Base-by-base conservation (phyloP, 2,888 invertebrate genomes). In the Gastracanthus pulcherrimus region DNA sequence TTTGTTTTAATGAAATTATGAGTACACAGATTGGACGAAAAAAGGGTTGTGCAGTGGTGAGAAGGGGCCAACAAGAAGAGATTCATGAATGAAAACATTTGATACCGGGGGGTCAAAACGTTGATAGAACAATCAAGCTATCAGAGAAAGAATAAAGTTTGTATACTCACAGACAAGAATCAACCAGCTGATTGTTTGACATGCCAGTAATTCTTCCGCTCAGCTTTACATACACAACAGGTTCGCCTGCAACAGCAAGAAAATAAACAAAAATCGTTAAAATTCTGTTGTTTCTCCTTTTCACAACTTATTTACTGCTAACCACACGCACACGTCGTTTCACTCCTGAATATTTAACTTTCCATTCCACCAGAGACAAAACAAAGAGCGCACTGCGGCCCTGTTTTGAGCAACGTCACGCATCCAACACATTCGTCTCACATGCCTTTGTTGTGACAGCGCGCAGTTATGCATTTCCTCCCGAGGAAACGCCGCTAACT, bases 161-260 rank as follows among this genome's bases (percentile, higher is more conserved):
- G 23, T 16, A 88, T 93, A 94, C 94, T 94, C 92, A 94, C 94
- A 94, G 92, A 92, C 94, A 94, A 88, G 94, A 93, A 92, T 94
- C 94, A 92, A 94, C 93, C 90, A 94, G 93, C 92, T 94, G 94
- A 92, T 93, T 94, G 93, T 93, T 93, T 91, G 94, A 93, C 94
- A 94, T 94, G 90, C 91, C 91, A 90, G 90, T 88, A 86, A 87
- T 86, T 87, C 87, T 86, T 87, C 84, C 76, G 84, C 86, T 83
- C 84, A 84, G 84, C 75, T 84, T 86, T 85, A 85, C 87, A 84
- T 84, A 84, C 79, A 84, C 79, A 84, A 84, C 80, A 86, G 82
- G 83, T 85, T 87, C 84, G 76, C 86, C 89, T 89, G 86, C 16
- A 89, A 89, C 38, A 29, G 85, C 29, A n/a, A 76, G 85, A 45